Evolutionary conservation across 2,888 invertebrate species (phyloP), one percentile per base, ranked within the genome.

Genomic region (Cephus nigrinus): DNA sequence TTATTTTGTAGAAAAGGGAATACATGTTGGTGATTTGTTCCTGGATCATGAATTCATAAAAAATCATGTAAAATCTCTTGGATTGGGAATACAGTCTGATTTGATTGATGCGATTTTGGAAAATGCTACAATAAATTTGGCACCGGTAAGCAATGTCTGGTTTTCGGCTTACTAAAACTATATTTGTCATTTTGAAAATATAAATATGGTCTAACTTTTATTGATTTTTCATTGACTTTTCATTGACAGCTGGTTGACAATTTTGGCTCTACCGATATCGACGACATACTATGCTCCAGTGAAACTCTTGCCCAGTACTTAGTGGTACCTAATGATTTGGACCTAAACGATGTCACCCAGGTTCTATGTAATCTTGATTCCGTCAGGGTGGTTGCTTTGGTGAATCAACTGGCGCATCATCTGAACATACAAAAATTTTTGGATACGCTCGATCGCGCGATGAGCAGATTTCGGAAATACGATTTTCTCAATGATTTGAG

Each of bases 351-450:
- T 9, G 88, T 94, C 9, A 92, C 92, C 1, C 83, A 88, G 30
- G 90, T 90, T 68, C 84, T 94, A 9, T 94, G 94, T 82, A 86
- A 89, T 4, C 84, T 93, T 68, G 88, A 92, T 3, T 86, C 90
- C 40, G 87, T 88, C 3, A 90, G 92, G 4, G 83, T 93, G 74
- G 92, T 93, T 75, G 90, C 88, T 68, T 90, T 93, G 80, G 81
- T 93, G 4, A 91, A 92, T 77, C 92, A 92, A 75, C 79, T 94
- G 9, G 78, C 93, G 69, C 87, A 92, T 75, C 92, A 94, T 86
- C 86, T 94, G 3, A 92, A 94, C 84, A 92, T 93, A 80, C 91
- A 88, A n/a, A 93, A 93, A 85, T 92, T 93, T 84, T 81, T 94
- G 76, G 92, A 91, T 81, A 93, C 93, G 93, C 93, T 93, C 40